Evolutionary conservation across 2,113 vertebrate genomes (phyloP), one percentile per base, ranked within the genome.

Genomic region (Nanorana parkeri): DNA sequence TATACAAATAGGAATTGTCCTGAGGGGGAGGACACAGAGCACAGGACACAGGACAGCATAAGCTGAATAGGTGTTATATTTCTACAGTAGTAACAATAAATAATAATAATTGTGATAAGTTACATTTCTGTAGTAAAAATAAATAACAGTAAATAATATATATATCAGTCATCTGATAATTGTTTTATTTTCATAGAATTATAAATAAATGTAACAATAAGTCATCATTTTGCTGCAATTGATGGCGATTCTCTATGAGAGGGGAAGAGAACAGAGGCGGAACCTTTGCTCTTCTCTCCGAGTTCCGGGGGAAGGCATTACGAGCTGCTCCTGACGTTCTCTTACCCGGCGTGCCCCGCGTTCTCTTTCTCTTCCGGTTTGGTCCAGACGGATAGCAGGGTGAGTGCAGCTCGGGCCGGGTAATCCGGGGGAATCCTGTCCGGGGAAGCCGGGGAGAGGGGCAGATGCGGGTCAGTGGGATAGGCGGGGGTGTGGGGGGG

Each of bases 351-450:
- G 69, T 81, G 68, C 79, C 3, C 20, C 36, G 41, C 58, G 60
- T 5, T 7, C 24, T 3, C 79, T 73, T 56, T 32, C 79, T 81
- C 79, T 81, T 81, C 79, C 79, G 79, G 79, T 74, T 65, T 66
- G 79, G 24, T 47, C 28, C 20, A 32, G 20, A 16, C 58, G 16
- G 78, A 55, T 26, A 36, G 26, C 24, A 41, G 41, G 32, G 79
- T 81, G 79, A 81, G 79, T 81, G 68, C 5, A 4, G 24, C 26
- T 1, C 2, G 16, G 20, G 16, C 19, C 17, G 1, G 28, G 15
- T 0, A 20, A 81, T 81, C 79, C 60, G 60, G n/a, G n/a, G 15
- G 47, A 41, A 81, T 81, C 79, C 79, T 66, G 13, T 6, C 10
- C 26, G 6, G 3, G 20, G 23, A 51, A 8, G 4, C 5, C 13